Conservation (phyloP, 2,113 vertebrate species). For the Scomber colias region DNA sequence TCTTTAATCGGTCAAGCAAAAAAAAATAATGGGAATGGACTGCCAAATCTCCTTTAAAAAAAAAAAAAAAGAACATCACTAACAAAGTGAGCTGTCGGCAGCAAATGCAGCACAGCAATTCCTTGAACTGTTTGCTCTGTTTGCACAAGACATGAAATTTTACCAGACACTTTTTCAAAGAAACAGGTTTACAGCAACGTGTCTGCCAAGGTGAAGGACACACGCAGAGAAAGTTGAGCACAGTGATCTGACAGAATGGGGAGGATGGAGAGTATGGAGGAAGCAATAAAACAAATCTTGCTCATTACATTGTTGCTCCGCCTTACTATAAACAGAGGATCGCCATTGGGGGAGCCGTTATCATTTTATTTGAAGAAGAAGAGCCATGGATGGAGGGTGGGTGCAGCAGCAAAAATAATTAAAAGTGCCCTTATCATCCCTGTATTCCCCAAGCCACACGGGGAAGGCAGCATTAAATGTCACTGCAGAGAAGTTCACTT, state of each 20-base stretch:
- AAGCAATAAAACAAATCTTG: constrained; percentile 69
- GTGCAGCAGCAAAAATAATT: constrained; percentile 69
- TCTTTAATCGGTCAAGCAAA: constrained; percentile 50
- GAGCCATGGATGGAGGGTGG: constrained; percentile 34
- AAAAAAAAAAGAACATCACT: constrained; percentile 16
- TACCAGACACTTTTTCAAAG: constrained; percentile 47
- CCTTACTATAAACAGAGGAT: constrained; percentile 58
- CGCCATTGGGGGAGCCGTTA: constrained; percentile 65
- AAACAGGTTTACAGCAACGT: constrained; percentile 44
- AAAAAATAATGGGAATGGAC: constrained; percentile 39
- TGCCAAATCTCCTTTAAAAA: constrained; percentile 42
- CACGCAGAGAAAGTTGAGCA: constrained; percentile 15
- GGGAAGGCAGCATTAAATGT: constrained; percentile 65
- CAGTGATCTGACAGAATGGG: constrained; percentile 28
- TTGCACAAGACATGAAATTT: constrained; percentile 44
- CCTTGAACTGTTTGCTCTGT: constrained; percentile 45
- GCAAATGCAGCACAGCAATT: constrained; percentile 34
- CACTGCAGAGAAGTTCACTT: constrained; percentile 59
- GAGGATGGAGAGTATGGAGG: constrained; percentile 40
- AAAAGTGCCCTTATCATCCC: constrained; percentile 74
- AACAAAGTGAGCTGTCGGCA: constrained; percentile 33
- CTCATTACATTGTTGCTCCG: constrained; percentile 61
- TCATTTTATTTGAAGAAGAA: constrained; percentile 71
- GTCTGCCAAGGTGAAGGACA: constrained; percentile 50
- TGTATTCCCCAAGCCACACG: constrained; percentile 55